Base-by-base conservation (phyloP, 2,797 vertebrate genomes). In the Trachurus trachurus region DNA sequence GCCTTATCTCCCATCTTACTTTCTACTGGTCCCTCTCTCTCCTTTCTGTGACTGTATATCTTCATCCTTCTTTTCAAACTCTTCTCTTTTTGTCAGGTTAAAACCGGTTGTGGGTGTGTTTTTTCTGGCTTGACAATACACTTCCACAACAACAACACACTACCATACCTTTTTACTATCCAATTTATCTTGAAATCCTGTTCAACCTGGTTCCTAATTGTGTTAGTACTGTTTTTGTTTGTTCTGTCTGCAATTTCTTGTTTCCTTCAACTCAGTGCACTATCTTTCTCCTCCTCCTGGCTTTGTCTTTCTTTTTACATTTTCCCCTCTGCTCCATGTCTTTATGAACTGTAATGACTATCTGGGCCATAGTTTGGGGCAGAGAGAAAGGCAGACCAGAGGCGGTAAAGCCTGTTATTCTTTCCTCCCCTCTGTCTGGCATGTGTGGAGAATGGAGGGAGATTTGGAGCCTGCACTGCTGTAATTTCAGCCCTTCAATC, bases 381-480 rank as follows among this genome's bases (percentile, higher is more conserved):
- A 81, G 50, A 78, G 76, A 69, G 71, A 57, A 73, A 76, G 75
- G 70, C 76, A 59, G 70, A 52, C 80, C 75, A 71, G 71, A 85
- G 76, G 83, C 65, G 0, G 76, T 85, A 61, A 84, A 82, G 83
- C 78, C 85, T 91, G 88, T 92, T 94, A 86, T 92, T 90, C 89
- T 92, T 93, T 82, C 88, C 91, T 91, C 90, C 87, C 86, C 60
- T 80, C 81, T 84, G 88, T 92, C 87, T 90, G 92, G 89, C 86
- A 92, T 89, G 87, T 89, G 87, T 86, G 91, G 89, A 91, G 86
- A 90, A 89, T 86, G 82, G 71, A 90, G 71, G 61, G 84, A 89
- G 81, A 88, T 87, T 88, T 91, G 83, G 78, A 80, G 85, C 66
- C 60, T 44, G 81, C 49, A 21, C 53, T 87, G 86, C 71, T 92